Base-by-base conservation (phyloP, 1,140 invertebrate genomes). In the Phymorhynchus buccinoides region DNA sequence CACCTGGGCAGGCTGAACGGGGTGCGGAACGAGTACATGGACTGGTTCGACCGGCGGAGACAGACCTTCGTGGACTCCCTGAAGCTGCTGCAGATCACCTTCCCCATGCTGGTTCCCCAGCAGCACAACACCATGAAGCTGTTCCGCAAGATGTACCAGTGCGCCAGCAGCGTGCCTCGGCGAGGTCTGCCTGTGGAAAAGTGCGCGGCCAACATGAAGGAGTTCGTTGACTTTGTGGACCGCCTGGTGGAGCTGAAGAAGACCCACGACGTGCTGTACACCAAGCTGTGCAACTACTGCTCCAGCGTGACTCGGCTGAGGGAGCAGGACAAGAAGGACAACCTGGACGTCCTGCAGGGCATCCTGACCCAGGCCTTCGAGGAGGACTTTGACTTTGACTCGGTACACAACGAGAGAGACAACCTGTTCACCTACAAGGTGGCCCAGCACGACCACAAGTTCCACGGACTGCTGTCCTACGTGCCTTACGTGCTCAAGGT, bases 341-440 rank as follows among this genome's bases (percentile, higher is more conserved):
- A 88, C 66, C 86, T 91, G 18, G 89, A 92, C 85, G 52, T 87
- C n/a, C 84, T 91, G 62, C 87, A 89, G 56, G 73, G 85, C 39
- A 83, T 82, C 16, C 81, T 91, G 1, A 88, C 86, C n/a, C 22
- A 83, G 22, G 81, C 86, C 12, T 84, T 75, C 44, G 80, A 82
- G 0, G 88, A 90, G 42, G 88, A 90, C 39, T 91, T 86, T 75
- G 85, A 91, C 68, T 91, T 91, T 56, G 88, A 85, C 9, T 48
- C 85, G n/a, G 75, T 90, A 7, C 85, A 88, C 84, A 88, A 91
- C 68, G 87, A 89, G 62, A 71, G 85, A 30, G 87, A 90, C 66
- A 91, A 91, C 84, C 86, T 92, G 62, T 91, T 89, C 66, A 89
- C 90, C 1, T 92, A 92, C 84, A 87, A 85, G 68, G 84, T 91